Evolutionary conservation across 1,140 invertebrate genomes (phyloP), one percentile per base, ranked within the genome.

Genomic region (Acromyrmex echinatior): DNA sequence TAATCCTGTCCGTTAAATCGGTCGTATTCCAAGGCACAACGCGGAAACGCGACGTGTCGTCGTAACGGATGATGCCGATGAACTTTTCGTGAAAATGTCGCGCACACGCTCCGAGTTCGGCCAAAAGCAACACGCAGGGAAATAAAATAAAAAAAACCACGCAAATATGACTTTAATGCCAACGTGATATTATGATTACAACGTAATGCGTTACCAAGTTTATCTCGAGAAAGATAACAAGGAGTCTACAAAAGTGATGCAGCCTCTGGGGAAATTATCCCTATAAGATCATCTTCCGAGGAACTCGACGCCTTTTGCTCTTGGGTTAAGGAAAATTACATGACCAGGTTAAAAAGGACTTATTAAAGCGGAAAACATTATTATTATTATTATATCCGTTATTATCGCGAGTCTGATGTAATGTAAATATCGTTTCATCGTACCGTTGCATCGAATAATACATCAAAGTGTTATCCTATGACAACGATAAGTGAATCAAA

Each of bases 221-320:
- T 84, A 84, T 84, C 14, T 4, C 39, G 45, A 4, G 12, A 51
- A 62, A 84, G 80, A 76, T 84, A 84, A 84, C 39, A 84, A 74
- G 80, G 25, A 82, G 70, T 56, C 39, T 74, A 82, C 56, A 74
- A 82, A 82, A 82, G 79, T 82, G 68, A 82, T 82, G 80, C 68
- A 62, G 80, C 68, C 80, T 82, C 80, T 62, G 66, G 80, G 68
- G 80, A 82, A 82, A 82, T 82, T 82, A 82, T 82, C 80, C 39
- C 53, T 56, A 68, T 82, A 82, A 82, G 80, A 82, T 82, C 80
- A 82, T 31, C 68, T 62, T 62, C 56, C 6, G 39, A 49, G 4
- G 39, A 60, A 49, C 80, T 82, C 80, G 70, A 74, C 68, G 56
- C 68, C 68, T 82, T 82, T 74, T 68, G 68, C 68, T 74, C 21